A percentile compares a stretch with the other conserved stretches of the same genome.
Conservation (phyloP, 2,113 vertebrate genomes). For the Gallinago undulata region DNA sequence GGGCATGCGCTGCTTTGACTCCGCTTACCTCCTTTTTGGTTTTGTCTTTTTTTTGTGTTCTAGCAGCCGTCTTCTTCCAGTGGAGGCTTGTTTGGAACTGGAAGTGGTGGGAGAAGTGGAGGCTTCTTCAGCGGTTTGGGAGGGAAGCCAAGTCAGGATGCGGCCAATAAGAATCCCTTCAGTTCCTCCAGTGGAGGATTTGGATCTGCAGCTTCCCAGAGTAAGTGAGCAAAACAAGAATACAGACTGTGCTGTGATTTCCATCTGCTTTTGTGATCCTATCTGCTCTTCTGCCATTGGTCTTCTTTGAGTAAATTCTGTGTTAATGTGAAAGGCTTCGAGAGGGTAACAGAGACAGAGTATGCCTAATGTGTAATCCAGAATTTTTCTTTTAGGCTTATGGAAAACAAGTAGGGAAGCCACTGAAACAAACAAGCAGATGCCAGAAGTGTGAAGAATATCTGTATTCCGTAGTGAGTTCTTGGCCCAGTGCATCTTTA, state of each 20-base stretch:
- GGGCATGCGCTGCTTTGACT: background rate
- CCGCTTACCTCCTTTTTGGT: background rate
- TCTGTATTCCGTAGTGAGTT: background rate
- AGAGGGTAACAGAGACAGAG: background rate
- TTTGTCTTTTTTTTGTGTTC: constrained; percentile 22
- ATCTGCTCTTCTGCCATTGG: background rate
- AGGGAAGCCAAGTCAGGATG: constrained; percentile 95
- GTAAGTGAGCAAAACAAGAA: constrained; percentile 69
- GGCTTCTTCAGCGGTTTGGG: constrained; percentile 96
- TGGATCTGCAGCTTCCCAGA: constrained; percentile 69
- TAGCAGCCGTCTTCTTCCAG: constrained; percentile 76
- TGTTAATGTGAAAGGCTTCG: background rate
- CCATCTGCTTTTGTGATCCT: constrained; percentile 1
- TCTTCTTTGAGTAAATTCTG: background rate
- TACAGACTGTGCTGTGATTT: constrained; percentile 1
- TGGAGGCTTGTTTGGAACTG: constrained; percentile 84
- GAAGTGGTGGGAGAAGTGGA: constrained; percentile 68
- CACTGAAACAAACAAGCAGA: background rate
- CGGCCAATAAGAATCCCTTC: constrained; percentile 96
- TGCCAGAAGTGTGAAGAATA: background rate
- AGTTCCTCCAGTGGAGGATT: constrained; percentile 76
- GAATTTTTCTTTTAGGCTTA: background rate
- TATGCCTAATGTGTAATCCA: background rate
- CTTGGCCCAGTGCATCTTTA: background rate
- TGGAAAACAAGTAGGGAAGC: background rate